Evolutionary conservation across 2,797 vertebrate genomes (phyloP), one percentile per base, ranked within the genome.

Genomic region (Amazona ochrocephala): DNA sequence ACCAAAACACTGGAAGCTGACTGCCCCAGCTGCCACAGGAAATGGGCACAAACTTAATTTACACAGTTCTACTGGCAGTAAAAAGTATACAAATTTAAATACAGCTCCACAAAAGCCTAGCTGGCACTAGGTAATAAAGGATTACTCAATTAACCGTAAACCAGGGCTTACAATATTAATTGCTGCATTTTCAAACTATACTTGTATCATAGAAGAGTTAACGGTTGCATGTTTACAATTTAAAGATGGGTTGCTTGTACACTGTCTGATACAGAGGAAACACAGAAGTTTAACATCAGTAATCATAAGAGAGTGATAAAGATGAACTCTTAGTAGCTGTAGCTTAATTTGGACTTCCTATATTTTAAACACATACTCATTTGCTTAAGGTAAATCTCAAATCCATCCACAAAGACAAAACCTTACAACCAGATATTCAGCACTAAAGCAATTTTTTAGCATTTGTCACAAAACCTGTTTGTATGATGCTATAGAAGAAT

Each of bases 141-240:
- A 75, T 79, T 84, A 84, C 51, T 84, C 54, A 94, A 64, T 73
- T 84, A 89, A 84, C 51, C 20, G 67, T 47, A 89, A 90, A 58
- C 32, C 67, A 83, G 44, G 62, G 20, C 17, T 84, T 90, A 89
- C 23, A 71, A 58, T 20, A 87, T 24, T 76, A 72, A 95, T 4
- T 61, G 78, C 22, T 84, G 20, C 37, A 82, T 67, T 91, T 82
- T 79, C 68, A 86, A 78, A 74, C 51, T 61, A 53, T 13, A 73
- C 30, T 48, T 84, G 51, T 87, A 76, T 56, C 70, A 34, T 15
- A 44, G 34, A 47, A 66, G 26, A 89, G 26, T 75, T 56, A 87
- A 84, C 29, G 68, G 48, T 0, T 67, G 13, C 11, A 53, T 5
- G 11, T 65, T 82, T 79, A 93, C 67, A 82, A 60, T n/a, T 48